phyloP scores from a whole-genome alignment of 2,888 invertebrate genomes.

The Agrochola lota region DNA sequence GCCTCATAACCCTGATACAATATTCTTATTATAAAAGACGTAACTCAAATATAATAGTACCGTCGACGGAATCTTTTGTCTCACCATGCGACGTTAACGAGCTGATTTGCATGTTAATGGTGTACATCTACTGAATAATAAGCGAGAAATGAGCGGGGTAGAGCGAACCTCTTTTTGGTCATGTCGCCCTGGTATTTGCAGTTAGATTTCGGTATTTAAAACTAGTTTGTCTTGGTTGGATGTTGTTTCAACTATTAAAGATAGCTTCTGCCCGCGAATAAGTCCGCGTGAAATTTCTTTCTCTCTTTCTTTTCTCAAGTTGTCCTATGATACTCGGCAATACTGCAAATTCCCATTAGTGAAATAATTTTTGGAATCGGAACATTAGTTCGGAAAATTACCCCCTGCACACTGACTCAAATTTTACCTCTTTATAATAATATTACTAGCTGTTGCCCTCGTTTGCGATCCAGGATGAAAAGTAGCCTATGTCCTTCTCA shows the following conservation, averaged over 20 bases:
- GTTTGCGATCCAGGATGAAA: too few species aligned
- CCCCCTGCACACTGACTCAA: too few species aligned
- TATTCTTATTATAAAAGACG: conserved; percentile 51
- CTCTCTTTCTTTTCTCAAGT: too few species aligned
- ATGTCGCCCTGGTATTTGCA: conserved; percentile 43
- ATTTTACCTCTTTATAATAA: too few species aligned
- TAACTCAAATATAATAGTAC: conserved; percentile 43
- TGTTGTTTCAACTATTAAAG: too few species aligned
- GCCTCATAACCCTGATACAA: conserved; percentile 42
- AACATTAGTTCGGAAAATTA: too few species aligned
- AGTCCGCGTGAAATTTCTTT: rapidly evolving
- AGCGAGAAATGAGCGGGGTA: conserved; percentile 55
- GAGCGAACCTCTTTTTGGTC: conserved; percentile 47
- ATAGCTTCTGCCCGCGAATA: too few species aligned
- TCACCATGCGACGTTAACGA: conserved; percentile 55
- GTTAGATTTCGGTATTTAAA: conserved; percentile 21
- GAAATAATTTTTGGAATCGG: too few species aligned
- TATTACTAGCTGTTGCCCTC: too few species aligned
- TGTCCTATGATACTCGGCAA: too few species aligned
- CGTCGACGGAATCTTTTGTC: conserved; percentile 58
- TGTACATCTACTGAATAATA: conserved; percentile 61
- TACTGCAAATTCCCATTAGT: too few species aligned
- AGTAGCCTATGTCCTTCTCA: too few species aligned
- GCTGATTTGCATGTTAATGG: conserved; percentile 66
- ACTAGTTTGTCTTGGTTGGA: conserved; percentile 18